Percentiles rank a stretch among this genome's conserved stretches.
Evolutionary conservation across 2,888 invertebrate species (phyloP).

Genomic region (Stenodema calcarata): DNA sequence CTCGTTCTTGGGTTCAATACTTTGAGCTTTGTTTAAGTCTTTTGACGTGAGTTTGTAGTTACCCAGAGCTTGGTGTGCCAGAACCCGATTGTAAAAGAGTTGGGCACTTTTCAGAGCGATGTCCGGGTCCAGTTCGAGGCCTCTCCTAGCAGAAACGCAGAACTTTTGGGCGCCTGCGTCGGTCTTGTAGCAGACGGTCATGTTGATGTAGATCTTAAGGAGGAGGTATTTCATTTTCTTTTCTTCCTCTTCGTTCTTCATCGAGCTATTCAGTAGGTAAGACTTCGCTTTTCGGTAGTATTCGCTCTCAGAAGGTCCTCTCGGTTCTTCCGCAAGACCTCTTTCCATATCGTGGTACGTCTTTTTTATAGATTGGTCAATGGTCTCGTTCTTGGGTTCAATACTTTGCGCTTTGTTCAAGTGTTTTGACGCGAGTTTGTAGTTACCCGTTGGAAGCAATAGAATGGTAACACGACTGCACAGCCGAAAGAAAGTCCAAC

Average conservation of each 20-base stretch:
- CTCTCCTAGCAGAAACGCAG: background rate
- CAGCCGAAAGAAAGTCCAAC: too few relatives aligned
- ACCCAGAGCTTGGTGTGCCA: background rate
- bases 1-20: background rate
- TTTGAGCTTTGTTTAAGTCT: background rate
- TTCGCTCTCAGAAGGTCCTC: background rate
- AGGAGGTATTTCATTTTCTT: background rate
- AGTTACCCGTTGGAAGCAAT: too few relatives aligned
- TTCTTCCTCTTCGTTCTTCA: slow-evolving; percentile 11
- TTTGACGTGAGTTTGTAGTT: background rate
- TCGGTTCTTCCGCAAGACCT: background rate
- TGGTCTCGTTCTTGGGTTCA: background rate
- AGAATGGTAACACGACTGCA: too few relatives aligned
- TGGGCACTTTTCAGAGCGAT: background rate
- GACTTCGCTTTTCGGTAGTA: slow-evolving; percentile 46
- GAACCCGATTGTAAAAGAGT: background rate
- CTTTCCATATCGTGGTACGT: background rate
- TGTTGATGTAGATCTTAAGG: slow-evolving; percentile 1
- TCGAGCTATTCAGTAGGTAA: background rate
- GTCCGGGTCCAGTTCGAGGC: background rate
- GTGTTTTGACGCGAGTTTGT: background rate
- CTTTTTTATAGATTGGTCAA: background rate
- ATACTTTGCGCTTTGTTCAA: background rate
- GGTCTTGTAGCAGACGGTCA: slow-evolving; percentile 24
- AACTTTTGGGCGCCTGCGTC: too few relatives aligned